Base-by-base conservation (phyloP, 92 coral and sea anemone species). In the Pocillopora meandrina region DNA sequence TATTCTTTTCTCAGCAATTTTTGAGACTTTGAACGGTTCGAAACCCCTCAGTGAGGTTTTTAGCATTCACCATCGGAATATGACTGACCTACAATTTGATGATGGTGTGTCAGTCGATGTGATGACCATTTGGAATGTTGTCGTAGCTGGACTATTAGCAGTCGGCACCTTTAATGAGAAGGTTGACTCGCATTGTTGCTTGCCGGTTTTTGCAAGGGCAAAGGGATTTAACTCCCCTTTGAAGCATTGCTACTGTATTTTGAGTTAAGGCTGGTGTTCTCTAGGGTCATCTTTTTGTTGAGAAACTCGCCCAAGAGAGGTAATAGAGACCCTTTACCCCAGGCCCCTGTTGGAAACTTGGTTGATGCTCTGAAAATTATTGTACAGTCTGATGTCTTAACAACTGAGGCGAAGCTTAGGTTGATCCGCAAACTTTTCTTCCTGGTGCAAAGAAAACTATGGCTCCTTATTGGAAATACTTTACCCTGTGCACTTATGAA, bases 11-110 rank as follows among this genome's bases (percentile, higher is more conserved):
- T 23, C 56, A 10, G 86, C 19, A 0, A 20, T 82, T 5, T 17
- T 82, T 62, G 64, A 82, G 18, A 72, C 42, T 15, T n/a, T 82
- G 47, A 49, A 82, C 11, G 85, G 52, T 9, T 55, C 71, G 3
- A 42, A 72, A 72, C 12, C 23, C 52, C 21, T 71, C 21, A 58
- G 77, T 71, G 31, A 82, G 19, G 21, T 2, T 0, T 21, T 80
- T 19, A 17, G 10, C 72, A 16, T 10, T 12, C 8, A 21, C 5
- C 56, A 67, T 19, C 11, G 11, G 17, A 2, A 0, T 2, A 33
- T 18, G 31, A 79, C 73, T 34, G 10, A 12, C 7, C 17, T 34
- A 13, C 16, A 31, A 12, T 2, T 49, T 14, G 36, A 7, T 11
- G 16, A 19, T 26, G 33, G 55, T 36, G 21, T 8, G 0, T 35